Base-by-base conservation (phyloP, 2,888 invertebrate genomes). In the Tethea ocularis region DNA sequence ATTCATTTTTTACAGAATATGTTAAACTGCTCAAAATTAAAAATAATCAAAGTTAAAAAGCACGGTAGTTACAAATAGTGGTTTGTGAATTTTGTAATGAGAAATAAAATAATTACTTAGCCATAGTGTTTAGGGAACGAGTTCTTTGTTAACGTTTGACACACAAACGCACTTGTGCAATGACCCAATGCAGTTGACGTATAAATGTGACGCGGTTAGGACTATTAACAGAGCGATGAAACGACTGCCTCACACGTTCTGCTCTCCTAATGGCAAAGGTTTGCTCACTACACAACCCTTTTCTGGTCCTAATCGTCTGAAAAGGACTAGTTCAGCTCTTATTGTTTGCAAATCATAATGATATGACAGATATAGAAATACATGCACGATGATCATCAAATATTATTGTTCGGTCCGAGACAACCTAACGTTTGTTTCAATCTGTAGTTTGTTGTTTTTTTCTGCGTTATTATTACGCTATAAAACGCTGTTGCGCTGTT, bases 281-380 rank as follows among this genome's bases (percentile, higher is more conserved):
- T 88, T 83, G 80, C 70, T 79, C 75, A 77, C 78, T 74, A 80
- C 75, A 83, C 85, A 91, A 89, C 91, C 91, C 90, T 91, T 91
- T 87, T 81, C 83, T 83, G 79, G 87, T 84, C 84, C 87, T 88
- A 85, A 83, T 68, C 65, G 67, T 74, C 77, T 72, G 80, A 80
- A 86, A 29, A 29, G 82, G 83, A 79, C 82, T 77, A 72, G 66
- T 63, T 15, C n/a, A 38, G n/a, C 38, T 6, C 38, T n/a, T 38
- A n/a, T n/a, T n/a, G 38, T n/a, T 38, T 38, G 33, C 33, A 33
- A 33, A 33, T 33, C 13, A 33, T 33, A 2, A 1, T 1, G 13
- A 13, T 33, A 33, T 33, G 33, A 33, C 3, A 13, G 13, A 33
- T 13, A 33, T 8, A 13, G 33, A 33, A 33, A 33, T 13, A 33